Conservation (phyloP, 2,797 vertebrate genomes). For the Austrolebias charrua region DNA sequence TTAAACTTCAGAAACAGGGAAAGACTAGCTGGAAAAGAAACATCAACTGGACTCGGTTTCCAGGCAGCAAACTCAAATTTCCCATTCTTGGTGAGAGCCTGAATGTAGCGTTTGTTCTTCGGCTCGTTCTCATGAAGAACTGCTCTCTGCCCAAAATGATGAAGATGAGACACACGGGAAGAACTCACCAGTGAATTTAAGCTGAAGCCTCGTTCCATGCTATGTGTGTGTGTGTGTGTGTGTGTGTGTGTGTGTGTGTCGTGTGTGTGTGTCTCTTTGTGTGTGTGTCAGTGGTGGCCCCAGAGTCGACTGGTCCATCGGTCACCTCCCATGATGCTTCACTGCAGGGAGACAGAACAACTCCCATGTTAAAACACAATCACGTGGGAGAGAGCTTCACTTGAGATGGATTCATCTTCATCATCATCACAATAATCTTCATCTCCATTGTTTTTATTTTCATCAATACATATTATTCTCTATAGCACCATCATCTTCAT, state of each 20-base stretch:
- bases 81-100: slow-evolving; percentile 13
- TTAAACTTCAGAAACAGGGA: neutral
- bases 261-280: slow-evolving; percentile 14
- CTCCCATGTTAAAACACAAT: neutral
- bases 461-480: neutral
- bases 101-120: slow-evolving; percentile 51
- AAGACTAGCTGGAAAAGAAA: neutral
- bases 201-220: slow-evolving; percentile 90
- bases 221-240: slow-evolving; percentile 27
- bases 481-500: neutral
- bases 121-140: slow-evolving; percentile 36
- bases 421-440: neutral
- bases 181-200: slow-evolving; percentile 85
- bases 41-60: slow-evolving; percentile 3
- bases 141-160: slow-evolving; percentile 22
- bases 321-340: slow-evolving; percentile 74
- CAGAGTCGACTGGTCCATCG: slow-evolving; percentile 78
- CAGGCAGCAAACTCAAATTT: slow-evolving; percentile 33
- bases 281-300: slow-evolving; percentile 59
- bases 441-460: neutral
- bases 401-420: neutral
- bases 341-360: slow-evolving; percentile 58
- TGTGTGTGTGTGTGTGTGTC: too few relatives aligned
- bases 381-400: slow-evolving; percentile 14
- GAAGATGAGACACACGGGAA: neutral